A percentile compares a stretch with the other conserved stretches of the same genome.
These are phyloP conservation scores for Diadophis punctatus DNA, from an alignment of 2,113 vertebrate genomes.

Conservation along the genomic window DNA sequence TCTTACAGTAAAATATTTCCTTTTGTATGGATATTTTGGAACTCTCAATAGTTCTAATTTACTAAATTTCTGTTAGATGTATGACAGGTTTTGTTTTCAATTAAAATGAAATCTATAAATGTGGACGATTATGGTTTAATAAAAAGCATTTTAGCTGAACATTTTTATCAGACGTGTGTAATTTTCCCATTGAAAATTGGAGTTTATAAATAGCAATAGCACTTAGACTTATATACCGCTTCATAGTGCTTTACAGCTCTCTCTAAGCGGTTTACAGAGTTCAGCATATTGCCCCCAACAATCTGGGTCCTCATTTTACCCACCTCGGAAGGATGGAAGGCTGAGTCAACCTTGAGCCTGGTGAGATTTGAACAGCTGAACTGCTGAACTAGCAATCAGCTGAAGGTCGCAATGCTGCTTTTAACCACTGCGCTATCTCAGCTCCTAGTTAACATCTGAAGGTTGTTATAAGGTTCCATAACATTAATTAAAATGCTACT, in stretches of 20 bases:
- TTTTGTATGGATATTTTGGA: slow-evolving; percentile 38
- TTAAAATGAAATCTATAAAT: slow-evolving; percentile 11
- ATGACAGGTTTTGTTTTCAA: slow-evolving; percentile 12
- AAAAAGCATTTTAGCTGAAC: slow-evolving; percentile 24
- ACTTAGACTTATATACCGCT: too few relatives aligned
- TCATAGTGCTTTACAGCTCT: too few relatives aligned
- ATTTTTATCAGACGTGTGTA: slow-evolving; percentile 29
- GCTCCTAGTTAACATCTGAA: too few relatives aligned
- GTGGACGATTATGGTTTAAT: slow-evolving; percentile 28
- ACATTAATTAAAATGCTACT: slow-evolving; percentile 33
- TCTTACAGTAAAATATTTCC: slow-evolving; percentile 40
- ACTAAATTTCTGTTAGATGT: background rate
- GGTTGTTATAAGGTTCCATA: background rate
- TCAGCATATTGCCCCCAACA: too few relatives aligned
- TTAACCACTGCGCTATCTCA: too few relatives aligned
- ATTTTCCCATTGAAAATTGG: background rate
- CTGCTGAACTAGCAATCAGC: too few relatives aligned
- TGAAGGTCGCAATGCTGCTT: too few relatives aligned
- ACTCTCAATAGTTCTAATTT: slow-evolving; percentile 13
- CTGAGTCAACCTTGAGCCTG: too few relatives aligned
- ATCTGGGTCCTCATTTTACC: too few relatives aligned
- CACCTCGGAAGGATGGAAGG: too few relatives aligned
- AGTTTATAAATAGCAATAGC: slow-evolving; percentile 39
- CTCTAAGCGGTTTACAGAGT: too few relatives aligned
- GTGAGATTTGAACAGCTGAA: too few relatives aligned